phyloP scores from a whole-genome alignment of 2,888 invertebrate genomes.

The Gari tellinella region DNA sequence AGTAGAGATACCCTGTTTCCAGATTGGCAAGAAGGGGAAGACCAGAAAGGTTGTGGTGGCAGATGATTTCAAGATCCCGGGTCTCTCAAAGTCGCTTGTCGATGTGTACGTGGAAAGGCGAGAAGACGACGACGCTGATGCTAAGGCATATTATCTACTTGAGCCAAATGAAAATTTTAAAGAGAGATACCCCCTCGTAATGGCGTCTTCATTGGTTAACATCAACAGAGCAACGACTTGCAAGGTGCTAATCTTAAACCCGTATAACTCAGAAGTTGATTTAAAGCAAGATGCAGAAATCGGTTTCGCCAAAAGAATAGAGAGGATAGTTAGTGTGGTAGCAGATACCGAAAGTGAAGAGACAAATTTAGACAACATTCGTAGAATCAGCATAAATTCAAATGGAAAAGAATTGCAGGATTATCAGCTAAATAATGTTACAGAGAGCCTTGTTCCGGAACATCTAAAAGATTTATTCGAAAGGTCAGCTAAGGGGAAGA shows the following conservation, averaged over 20 bases:
- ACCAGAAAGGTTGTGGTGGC: constrained; percentile 27
- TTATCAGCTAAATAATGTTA: background rate
- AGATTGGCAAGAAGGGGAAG: background rate
- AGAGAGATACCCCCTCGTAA: constrained; percentile 13
- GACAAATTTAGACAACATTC: background rate
- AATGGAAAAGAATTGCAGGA: background rate
- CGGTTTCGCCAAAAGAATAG: constrained; percentile 21
- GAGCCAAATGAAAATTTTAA: constrained; percentile 16
- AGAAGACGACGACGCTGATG: constrained; percentile 20
- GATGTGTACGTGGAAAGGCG: constrained; percentile 35
- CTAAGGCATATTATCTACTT: background rate
- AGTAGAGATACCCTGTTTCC: constrained; percentile 17
- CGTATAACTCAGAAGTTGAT: constrained; percentile 6
- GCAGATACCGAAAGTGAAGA: constrained; percentile 8
- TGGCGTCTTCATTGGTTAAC: constrained; percentile 31
- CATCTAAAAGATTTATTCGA: constrained; percentile 1
- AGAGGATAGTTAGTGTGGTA: background rate
- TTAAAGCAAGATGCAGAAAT: constrained; percentile 27
- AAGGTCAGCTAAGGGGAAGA: background rate
- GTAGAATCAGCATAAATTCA: constrained; percentile 1
- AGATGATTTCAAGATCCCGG: constrained; percentile 25
- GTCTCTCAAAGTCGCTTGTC: constrained; percentile 21
- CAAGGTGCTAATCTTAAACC: constrained; percentile 31
- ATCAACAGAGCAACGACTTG: constrained; percentile 22
- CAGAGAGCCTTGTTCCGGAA: background rate